phyloP scores from a whole-genome alignment of 2,888 invertebrate species.

The Nomada ferruginata region DNA sequence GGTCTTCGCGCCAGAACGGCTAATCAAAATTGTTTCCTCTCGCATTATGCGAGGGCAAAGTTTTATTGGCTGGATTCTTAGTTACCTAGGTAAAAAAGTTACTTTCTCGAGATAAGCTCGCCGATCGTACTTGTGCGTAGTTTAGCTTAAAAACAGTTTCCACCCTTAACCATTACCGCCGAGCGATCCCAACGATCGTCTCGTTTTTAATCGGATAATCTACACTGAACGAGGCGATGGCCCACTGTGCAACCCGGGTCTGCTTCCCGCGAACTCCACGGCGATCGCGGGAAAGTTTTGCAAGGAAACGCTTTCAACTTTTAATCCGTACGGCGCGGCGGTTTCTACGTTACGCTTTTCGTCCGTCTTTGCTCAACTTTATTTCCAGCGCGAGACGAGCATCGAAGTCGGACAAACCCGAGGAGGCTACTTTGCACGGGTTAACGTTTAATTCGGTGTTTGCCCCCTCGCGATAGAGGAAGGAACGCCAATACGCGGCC shows the following conservation, averaged over 20 bases:
- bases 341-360: slow-evolving; percentile 3
- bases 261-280: background rate
- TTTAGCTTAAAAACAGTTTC: slow-evolving; percentile 26
- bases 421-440: background rate
- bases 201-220: slow-evolving; percentile 37
- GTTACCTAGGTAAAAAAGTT: slow-evolving; percentile 18
- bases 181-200: slow-evolving; percentile 34
- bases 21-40: slow-evolving; percentile 51
- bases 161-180: slow-evolving; percentile 36
- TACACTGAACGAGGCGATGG: background rate
- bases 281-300: slow-evolving; percentile 7
- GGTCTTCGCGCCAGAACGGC: slow-evolving; percentile 32
- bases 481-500: too few relatives aligned
- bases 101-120: background rate
- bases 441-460: slow-evolving; percentile 6
- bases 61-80: slow-evolving; percentile 39
- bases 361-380: slow-evolving; percentile 7
- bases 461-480: background rate
- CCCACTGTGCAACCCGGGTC: background rate
- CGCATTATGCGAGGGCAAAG: slow-evolving; percentile 36
- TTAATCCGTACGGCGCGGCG: slow-evolving; percentile 20
- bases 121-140: slow-evolving; percentile 1
- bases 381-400: background rate
- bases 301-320: slow-evolving; percentile 11
- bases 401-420: background rate